Base-by-base conservation (phyloP, 2,113 vertebrate genomes). In the Thunnus thynnus region DNA sequence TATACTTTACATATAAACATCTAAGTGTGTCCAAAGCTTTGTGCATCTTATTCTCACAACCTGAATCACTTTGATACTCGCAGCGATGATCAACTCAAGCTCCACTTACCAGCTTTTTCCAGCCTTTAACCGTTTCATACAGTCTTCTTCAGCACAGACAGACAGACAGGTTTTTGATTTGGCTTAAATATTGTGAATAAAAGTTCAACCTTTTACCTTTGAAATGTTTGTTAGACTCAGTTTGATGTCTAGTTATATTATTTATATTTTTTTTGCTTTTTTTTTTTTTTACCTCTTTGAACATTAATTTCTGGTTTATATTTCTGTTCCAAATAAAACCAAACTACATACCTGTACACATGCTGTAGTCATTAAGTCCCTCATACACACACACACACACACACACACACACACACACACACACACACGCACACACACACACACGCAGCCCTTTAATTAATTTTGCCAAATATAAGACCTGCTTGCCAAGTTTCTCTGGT, bases 301-400 rank as follows among this genome's bases (percentile, higher is more conserved):
- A 27, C 2, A 8, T 69, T 74, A 27, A 55, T 67, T 13, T 67
- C 41, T 14, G n/a, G 52, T 30, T 70, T 36, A 51, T 50, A 52
- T 56, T 30, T 55, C 1, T 30, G 17, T 13, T 52, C 20, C 68
- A 52, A 17, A 46, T 0, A 70, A n/a, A 58, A 72, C 51, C 36
- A 74, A 32, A 50, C 41, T 72, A 52, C 52, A 58, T 44, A 17
- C 6, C n/a, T 70, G 27, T 51, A 61, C 62, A 62, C 61, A 74
- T 41, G 22, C 56, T 25, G 50, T 63, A 48, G 16, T 22, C 57
- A 44, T 13, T 41, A 41, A 41, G 36, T 41, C 36, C 1, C 36
- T 41, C 36, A 41, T 6, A 82, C 36, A 66, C 36, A 13, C 16
- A 17, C 36, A 1, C n/a, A 25, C 44, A 18, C 25, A 44, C 32